These are phyloP conservation scores for Streblospio benedicti DNA, from an alignment of 1,140 invertebrate genomes.

Conservation along the genomic window DNA sequence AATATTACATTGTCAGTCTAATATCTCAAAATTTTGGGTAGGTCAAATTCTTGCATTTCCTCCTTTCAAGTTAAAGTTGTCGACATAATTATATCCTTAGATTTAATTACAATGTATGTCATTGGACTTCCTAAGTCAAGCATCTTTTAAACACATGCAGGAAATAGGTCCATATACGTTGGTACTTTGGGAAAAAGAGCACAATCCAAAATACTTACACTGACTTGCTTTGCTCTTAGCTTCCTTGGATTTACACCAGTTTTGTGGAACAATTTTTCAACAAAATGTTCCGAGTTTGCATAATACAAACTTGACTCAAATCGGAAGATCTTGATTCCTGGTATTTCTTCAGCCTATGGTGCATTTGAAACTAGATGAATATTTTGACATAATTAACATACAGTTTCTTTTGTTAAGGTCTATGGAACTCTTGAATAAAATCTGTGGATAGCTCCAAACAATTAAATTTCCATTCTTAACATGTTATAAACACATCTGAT, in stretches of 20 bases:
- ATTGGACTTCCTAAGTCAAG: not conserved
- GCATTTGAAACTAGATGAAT: conserved; percentile 16
- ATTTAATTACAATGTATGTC: not conserved
- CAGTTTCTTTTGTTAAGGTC: not conserved
- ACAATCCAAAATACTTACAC: conserved; percentile 20
- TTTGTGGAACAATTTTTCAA: conserved; percentile 33
- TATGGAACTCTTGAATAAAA: not conserved
- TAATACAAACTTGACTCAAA: conserved; percentile 45
- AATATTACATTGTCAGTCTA: too few relatives aligned
- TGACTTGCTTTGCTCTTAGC: conserved; percentile 24
- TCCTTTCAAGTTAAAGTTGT: too few relatives aligned
- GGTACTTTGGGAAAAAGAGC: too few relatives aligned
- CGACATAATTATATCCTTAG: not conserved
- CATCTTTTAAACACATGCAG: not conserved
- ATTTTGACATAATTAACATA: not conserved
- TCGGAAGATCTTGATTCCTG: conserved; percentile 46
- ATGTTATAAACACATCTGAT: too few relatives aligned
- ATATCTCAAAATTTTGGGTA: too few relatives aligned
- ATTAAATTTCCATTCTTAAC: too few relatives aligned
- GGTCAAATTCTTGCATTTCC: too few relatives aligned
- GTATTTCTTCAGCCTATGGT: conserved; percentile 42
- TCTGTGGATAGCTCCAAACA: too few relatives aligned
- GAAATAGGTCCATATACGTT: not conserved
- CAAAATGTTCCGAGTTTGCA: conserved; percentile 44
- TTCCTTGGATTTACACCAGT: conserved; percentile 31